Conservation (phyloP, 2,113 vertebrate species). For the Mus pahari region DNA sequence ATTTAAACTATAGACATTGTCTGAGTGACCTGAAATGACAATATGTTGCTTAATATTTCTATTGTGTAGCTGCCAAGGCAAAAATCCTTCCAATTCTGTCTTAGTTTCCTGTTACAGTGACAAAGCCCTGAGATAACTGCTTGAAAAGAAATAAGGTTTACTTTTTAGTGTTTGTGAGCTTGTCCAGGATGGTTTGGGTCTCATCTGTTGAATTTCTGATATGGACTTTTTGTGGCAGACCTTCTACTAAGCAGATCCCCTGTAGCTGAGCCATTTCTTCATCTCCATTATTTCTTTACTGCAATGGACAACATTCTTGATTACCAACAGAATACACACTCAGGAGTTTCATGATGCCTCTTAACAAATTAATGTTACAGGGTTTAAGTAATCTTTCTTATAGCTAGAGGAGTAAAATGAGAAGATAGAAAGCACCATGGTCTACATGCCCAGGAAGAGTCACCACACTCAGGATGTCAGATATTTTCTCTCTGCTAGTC, state of each 20-base stretch:
- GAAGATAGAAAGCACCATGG: too few species aligned
- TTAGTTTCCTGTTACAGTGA: not conserved
- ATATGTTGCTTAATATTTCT: not conserved
- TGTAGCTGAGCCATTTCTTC: not conserved
- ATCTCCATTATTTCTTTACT: not conserved
- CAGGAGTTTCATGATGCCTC: accelerated
- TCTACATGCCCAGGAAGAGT: not conserved
- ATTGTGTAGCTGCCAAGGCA: not conserved
- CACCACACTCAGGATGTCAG: accelerated
- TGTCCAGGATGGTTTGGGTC: not conserved
- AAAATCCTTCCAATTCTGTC: not conserved
- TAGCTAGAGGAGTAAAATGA: not conserved
- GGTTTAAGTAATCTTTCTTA: accelerated
- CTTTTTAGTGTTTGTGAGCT: not conserved
- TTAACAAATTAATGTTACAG: not conserved
- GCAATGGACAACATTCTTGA: not conserved
- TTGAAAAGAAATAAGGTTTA: not conserved
- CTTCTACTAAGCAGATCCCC: not conserved
- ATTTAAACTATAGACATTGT: not conserved
- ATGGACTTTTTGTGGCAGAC: too few species aligned
- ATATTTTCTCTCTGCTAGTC: too few species aligned
- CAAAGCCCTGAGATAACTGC: not conserved
- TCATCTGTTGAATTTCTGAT: not conserved
- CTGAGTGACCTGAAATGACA: not conserved
- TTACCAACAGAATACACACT: not conserved